A percentile compares a stretch with the other conserved stretches of the same genome.
Conservation (phyloP, 2,113 vertebrate genomes). For the Petrocephalus zakoni region DNA sequence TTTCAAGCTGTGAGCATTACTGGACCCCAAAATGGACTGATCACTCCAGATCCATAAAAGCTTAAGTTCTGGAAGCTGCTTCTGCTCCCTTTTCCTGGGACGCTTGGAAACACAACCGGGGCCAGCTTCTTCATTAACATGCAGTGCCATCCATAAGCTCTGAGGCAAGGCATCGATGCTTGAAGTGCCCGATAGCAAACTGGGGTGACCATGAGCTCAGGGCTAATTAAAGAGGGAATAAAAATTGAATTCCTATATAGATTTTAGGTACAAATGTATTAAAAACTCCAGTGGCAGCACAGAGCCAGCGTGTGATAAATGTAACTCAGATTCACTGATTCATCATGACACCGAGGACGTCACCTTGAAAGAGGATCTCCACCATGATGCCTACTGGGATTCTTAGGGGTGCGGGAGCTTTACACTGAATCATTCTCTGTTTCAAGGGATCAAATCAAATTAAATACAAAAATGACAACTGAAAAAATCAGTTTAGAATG, state of each 20-base stretch:
- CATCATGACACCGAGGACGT: not conserved
- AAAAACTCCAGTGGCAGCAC: not conserved
- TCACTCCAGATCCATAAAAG: not conserved
- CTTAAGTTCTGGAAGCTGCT: not conserved
- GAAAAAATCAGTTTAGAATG: not conserved
- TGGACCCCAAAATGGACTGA: not conserved
- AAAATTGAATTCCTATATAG: not conserved
- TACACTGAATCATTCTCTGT: not conserved
- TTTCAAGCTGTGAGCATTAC: not conserved
- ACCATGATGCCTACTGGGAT: too few relatives aligned
- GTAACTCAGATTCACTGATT: not conserved
- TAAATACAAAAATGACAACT: not conserved
- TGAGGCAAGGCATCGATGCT: slow-evolving; percentile 47
- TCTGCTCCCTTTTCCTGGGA: slow-evolving; percentile 29
- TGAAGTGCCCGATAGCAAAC: slow-evolving; percentile 31
- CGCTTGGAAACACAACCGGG: slow-evolving; percentile 43
- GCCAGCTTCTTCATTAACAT: slow-evolving; percentile 57
- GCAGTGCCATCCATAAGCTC: slow-evolving; percentile 39
- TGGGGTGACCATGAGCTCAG: slow-evolving; percentile 26
- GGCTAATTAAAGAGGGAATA: slow-evolving; percentile 26
- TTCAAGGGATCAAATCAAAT: not conserved
- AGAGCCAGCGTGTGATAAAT: not conserved
- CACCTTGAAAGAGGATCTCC: not conserved
- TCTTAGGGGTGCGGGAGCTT: not conserved
- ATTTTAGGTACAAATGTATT: not conserved